Evolutionary conservation across 2,888 invertebrate genomes (phyloP).

Genomic region (Cryptocephalus primarius): DNA sequence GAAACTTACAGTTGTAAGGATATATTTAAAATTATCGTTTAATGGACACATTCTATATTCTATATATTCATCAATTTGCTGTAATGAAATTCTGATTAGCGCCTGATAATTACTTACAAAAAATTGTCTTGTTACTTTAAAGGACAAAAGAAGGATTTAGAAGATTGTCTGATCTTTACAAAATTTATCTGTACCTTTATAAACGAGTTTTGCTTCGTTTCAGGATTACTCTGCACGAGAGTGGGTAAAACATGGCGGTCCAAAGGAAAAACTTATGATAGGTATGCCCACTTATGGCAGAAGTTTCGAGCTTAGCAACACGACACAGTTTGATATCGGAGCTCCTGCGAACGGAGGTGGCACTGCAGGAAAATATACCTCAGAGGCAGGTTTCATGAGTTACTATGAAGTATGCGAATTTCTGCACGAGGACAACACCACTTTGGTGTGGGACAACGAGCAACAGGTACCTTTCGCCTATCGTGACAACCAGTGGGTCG

Average conservation of each 20-base stretch:
- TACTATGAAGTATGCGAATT: conserved; percentile 94
- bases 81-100: too few relatives aligned
- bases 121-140: too few relatives aligned
- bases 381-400: conserved; percentile 88
- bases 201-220: conserved; percentile 6
- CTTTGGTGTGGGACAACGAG: conserved; percentile 90
- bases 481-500: conserved; percentile 84
- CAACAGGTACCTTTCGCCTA: conserved; percentile 94
- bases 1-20: conserved; percentile 78
- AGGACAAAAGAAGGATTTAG: too few relatives aligned
- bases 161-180: too few relatives aligned
- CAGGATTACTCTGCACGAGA: conserved; percentile 83
- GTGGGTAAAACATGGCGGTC: conserved; percentile 89
- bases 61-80: too few relatives aligned
- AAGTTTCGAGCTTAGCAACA: conserved; percentile 78
- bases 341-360: conserved; percentile 86
- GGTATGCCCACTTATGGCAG: conserved; percentile 93
- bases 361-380: conserved; percentile 74
- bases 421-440: conserved; percentile 80
- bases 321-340: conserved; percentile 83
- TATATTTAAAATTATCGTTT: not conserved
- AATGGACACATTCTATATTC: too few relatives aligned
- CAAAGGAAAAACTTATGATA: conserved; percentile 86
- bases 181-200: too few relatives aligned
- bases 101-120: too few relatives aligned